Base-by-base conservation (phyloP, 2,888 invertebrate genomes). In the Carterocephalus palaemon region DNA sequence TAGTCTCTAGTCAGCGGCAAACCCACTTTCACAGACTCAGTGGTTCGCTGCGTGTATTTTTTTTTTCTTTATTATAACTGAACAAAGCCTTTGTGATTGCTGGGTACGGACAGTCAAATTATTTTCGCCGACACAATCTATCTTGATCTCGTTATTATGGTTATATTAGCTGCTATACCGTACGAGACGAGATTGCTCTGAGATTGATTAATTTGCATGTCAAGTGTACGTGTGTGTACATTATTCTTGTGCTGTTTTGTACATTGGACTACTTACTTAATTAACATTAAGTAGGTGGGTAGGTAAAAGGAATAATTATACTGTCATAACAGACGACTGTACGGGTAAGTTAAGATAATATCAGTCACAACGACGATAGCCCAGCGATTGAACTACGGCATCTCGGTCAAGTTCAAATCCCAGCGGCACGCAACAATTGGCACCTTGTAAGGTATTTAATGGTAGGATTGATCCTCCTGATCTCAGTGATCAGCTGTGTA, bases 1-100 rank as follows among this genome's bases (percentile, higher is more conserved):
- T 85, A 80, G 83, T 72, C 78, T 72, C 78, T 62, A 79, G 75
- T 71, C 76, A 73, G 68, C 68, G 77, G 62, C 79, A 77, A 73
- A 69, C 75, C 81, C 67, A 83, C 85, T 84, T 84, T 84, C 82
- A 57, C 70, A 70, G 64, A 56, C 67, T 54, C 60, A 65, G 17
- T 12, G 13, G 39, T 22, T 64, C 61, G 58, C 63, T 68, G 70
- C 71, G 60, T 70, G 68, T 70, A 63, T 67, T 70, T 74, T 79
- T 79, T 81, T 64, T 53, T 62, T 66, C 69, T 67, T 72, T 72
- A 70, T 64, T 62, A 67, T 76, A 60, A 80, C 76, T 67, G 73
- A 66, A 68, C 69, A 64, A 62, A 59, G 63, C 62, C 59, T 75
- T 75, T 74, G 74, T 77, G 72, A 70, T 75, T 68, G 63, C 54